phyloP scores from a whole-genome alignment of 2,888 invertebrate species.

The Synanthedon vespiformis region DNA sequence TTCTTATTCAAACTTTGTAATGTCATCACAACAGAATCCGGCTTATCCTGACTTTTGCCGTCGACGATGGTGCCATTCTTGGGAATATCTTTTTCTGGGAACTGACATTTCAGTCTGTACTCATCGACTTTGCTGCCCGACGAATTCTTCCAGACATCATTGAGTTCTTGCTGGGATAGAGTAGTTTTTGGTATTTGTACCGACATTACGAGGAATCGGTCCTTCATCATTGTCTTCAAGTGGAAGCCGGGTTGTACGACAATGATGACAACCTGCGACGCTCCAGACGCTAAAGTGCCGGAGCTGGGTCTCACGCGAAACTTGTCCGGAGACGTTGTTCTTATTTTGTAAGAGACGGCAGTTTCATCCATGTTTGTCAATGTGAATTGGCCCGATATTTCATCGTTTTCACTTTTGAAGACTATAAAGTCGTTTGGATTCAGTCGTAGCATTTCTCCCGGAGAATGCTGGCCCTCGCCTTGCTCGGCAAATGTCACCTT shows the following conservation, averaged over 20 bases:
- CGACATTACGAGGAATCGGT: slow-evolving; percentile 91
- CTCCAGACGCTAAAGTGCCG: slow-evolving; percentile 78
- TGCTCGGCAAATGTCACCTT: slow-evolving; percentile 50
- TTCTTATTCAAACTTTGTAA: slow-evolving; percentile 42
- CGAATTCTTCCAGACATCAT: slow-evolving; percentile 80
- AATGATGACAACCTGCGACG: slow-evolving; percentile 75
- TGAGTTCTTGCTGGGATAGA: slow-evolving; percentile 71
- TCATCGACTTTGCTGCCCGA: slow-evolving; percentile 75
- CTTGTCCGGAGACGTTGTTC: slow-evolving; percentile 96
- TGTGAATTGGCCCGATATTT: slow-evolving; percentile 74
- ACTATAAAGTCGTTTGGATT: slow-evolving; percentile 78
- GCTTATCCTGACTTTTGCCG: slow-evolving; percentile 70
- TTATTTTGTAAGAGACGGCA: slow-evolving; percentile 76
- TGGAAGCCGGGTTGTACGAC: slow-evolving; percentile 81
- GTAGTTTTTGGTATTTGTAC: slow-evolving; percentile 74
- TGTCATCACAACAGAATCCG: slow-evolving; percentile 81
- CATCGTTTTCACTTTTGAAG: slow-evolving; percentile 76
- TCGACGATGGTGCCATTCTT: slow-evolving; percentile 41
- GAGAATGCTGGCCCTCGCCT: slow-evolving; percentile 42
- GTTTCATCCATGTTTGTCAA: slow-evolving; percentile 77
- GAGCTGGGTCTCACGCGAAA: slow-evolving; percentile 92
- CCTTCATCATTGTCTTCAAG: slow-evolving; percentile 76
- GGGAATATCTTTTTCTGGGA: slow-evolving; percentile 52
- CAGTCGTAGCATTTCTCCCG: slow-evolving; percentile 71
- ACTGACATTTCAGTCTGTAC: slow-evolving; percentile 78